Percentiles rank a stretch among this genome's conserved stretches.
Evolutionary conservation across 53 echinoderm and acorn worm genomes (phyloP).

Genomic region (Arbacia lixula): DNA sequence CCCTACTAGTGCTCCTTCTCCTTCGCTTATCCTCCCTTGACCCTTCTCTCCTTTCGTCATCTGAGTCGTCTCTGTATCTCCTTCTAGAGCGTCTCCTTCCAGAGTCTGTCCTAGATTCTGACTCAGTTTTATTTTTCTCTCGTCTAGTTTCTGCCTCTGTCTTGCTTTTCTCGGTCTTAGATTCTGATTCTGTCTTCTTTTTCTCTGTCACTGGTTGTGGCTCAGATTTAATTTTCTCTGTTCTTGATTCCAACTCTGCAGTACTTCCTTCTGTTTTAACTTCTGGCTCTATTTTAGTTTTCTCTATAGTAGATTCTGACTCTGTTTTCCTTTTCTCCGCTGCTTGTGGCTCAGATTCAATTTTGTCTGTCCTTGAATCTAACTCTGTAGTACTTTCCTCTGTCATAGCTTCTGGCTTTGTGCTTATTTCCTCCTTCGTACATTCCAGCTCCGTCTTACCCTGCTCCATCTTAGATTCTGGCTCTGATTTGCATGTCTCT

Average conservation of each 20-base stretch:
- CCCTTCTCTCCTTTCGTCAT: conserved; percentile 25
- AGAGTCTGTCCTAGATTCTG: background rate
- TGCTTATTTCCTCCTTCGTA: background rate
- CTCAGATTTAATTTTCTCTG: no score
- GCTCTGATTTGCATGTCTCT: background rate
- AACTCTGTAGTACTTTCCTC: conserved; percentile 8
- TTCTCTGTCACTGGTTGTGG: no score
- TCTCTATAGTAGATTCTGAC: background rate
- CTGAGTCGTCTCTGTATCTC: conserved; percentile 29
- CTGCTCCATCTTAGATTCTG: conserved; percentile 29
- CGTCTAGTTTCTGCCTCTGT: no score
- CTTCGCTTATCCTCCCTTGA: conserved; percentile 42
- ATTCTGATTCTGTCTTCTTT: no score
- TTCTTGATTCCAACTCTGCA: no score
- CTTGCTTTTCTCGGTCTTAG: conserved; percentile 1
- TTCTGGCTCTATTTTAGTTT: no score
- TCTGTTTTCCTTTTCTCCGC: background rate
- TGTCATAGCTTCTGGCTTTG: no score
- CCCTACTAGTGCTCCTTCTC: conserved; percentile 23
- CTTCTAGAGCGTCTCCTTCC: conserved; percentile 29
- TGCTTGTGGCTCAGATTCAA: no score
- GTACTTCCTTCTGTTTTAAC: no score
- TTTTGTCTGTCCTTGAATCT: background rate
- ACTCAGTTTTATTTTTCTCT: conserved; percentile 14
- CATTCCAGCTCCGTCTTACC: background rate